A percentile compares a stretch with the other conserved stretches of the same genome.
Conservation (phyloP, 2,113 vertebrate species). For the Rhadina sibilatrix region DNA sequence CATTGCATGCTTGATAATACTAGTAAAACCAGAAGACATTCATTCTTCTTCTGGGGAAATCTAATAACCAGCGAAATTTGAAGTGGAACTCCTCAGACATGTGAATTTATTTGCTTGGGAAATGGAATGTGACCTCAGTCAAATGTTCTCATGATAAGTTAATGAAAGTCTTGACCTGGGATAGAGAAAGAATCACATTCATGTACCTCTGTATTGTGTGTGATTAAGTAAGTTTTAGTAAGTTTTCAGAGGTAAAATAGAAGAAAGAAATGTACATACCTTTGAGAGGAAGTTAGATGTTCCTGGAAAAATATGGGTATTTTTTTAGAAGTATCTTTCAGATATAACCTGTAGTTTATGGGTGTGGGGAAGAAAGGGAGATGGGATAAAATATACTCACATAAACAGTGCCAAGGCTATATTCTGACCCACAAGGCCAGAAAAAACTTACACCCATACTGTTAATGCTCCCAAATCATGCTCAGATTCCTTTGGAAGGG, state of each 20-base stretch:
- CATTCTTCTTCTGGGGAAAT: not conserved
- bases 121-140: not conserved
- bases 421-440: not conserved
- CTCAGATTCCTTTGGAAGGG: not conserved
- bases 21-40: not conserved
- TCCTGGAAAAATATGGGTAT: not conserved
- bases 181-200: not conserved
- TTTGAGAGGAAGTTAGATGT: not conserved
- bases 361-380: rapidly evolving
- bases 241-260: not conserved
- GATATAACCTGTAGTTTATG: not conserved
- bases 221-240: not conserved
- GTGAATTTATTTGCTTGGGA: not conserved
- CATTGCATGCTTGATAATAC: not conserved
- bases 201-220: not conserved
- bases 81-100: not conserved
- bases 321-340: not conserved
- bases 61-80: not conserved
- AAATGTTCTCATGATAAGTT: not conserved
- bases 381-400: not conserved
- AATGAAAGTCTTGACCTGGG: not conserved
- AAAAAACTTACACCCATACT: not conserved
- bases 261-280: not conserved
- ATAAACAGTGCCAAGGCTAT: not conserved
- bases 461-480: not conserved